Conservation (phyloP, 2,888 invertebrate genomes). For the Brachypalpus laphriformis region DNA sequence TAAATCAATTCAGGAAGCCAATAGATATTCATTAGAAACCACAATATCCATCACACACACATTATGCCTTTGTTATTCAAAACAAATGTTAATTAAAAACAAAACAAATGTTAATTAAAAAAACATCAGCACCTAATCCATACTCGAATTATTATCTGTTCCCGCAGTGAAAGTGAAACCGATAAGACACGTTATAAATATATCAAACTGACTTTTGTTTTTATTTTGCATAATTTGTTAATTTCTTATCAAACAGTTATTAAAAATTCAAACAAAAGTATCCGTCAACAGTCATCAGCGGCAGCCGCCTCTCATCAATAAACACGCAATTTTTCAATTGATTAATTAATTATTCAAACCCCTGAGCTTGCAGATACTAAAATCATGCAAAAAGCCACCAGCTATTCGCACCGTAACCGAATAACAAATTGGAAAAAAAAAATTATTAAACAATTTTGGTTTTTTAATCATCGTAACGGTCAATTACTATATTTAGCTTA, state of each 20-base stretch:
- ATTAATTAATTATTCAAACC: constrained; percentile 30
- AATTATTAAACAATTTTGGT: not conserved
- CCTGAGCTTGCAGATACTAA: constrained; percentile 4
- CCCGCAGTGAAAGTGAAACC: constrained; percentile 2
- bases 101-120: not conserved
- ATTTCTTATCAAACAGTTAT: constrained; percentile 5
- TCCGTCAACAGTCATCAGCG: not conserved
- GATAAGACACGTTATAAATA: not conserved
- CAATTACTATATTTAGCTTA: constrained; percentile 24
- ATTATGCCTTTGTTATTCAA: not conserved
- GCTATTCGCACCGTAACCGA: not conserved
- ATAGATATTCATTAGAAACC: constrained; percentile 6
- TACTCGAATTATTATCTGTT: not conserved
- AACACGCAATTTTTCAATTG: not conserved
- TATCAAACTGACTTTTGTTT: not conserved
- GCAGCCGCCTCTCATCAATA: constrained; percentile 6
- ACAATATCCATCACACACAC: constrained; percentile 1
- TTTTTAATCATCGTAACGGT: constrained; percentile 47
- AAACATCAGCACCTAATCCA: not conserved
- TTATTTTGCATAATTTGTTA: constrained; percentile 33
- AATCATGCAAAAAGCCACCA: not conserved
- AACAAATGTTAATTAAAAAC: not conserved
- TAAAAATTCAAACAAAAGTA: constrained; percentile 9
- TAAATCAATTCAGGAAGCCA: constrained; percentile 1
- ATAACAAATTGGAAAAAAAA: not conserved